Percentiles rank a stretch among this genome's conserved stretches.
Evolutionary conservation across 2,113 vertebrate genomes (phyloP).

Genomic region (Martes martes): DNA sequence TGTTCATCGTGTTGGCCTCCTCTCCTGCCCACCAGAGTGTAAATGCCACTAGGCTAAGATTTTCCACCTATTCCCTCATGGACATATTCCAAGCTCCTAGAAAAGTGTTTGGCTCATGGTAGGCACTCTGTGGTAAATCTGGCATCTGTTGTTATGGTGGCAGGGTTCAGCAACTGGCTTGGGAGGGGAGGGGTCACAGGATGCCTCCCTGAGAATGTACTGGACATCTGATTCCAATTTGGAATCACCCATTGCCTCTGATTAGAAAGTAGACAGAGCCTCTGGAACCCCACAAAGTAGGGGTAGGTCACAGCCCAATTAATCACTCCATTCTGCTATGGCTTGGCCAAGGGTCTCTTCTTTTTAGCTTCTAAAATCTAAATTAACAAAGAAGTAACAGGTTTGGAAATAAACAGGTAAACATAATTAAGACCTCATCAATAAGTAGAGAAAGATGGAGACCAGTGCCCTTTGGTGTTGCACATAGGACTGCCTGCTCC

Average conservation of each 20-base stretch:
- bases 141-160: neutral
- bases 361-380: neutral
- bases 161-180: neutral
- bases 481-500: neutral
- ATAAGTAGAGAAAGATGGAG: neutral
- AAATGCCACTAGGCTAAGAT: neutral
- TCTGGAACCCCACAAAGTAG: accelerated
- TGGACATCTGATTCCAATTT: neutral
- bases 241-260: neutral
- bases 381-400: neutral
- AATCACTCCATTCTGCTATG: neutral
- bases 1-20: neutral
- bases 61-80: neutral
- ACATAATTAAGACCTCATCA: neutral
- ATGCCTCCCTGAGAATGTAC: constrained; percentile 1
- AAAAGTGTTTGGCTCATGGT: neutral
- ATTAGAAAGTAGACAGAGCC: neutral
- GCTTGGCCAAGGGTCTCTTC: neutral
- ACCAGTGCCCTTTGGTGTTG: neutral
- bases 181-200: neutral
- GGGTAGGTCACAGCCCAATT: neutral
- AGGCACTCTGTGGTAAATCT: neutral
- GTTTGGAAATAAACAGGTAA: neutral
- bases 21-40: neutral
- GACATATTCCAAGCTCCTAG: neutral